Conservation (phyloP, 2,888 invertebrate species). For the Morpho helenor region DNA sequence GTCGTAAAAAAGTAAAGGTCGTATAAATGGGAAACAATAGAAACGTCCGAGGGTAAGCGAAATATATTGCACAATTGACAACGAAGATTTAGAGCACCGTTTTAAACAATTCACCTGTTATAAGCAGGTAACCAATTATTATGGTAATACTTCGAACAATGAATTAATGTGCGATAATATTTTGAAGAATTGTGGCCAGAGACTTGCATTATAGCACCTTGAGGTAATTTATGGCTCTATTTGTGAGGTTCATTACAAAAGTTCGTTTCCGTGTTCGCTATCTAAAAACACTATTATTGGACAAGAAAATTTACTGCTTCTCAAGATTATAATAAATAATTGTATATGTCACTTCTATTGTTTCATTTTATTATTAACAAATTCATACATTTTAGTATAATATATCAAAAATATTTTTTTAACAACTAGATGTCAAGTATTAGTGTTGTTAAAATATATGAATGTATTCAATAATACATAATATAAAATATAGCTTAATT, state of each 20-base stretch:
- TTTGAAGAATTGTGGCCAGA: constrained; percentile 71
- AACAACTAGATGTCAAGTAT: too few species aligned
- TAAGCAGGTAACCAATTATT: constrained; percentile 73
- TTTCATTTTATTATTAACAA: neutral
- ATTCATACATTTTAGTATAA: neutral
- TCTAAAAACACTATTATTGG: constrained; percentile 62
- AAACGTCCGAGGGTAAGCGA: constrained; percentile 26
- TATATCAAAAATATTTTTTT: too few species aligned
- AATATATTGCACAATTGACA: constrained; percentile 54
- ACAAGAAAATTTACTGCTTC: constrained; percentile 59
- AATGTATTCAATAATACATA: too few species aligned
- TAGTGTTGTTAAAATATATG: too few species aligned
- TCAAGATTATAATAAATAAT: constrained; percentile 18
- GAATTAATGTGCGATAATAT: constrained; percentile 58
- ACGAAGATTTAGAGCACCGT: constrained; percentile 42
- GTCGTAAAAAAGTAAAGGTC: constrained; percentile 47
- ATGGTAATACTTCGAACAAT: constrained; percentile 68
- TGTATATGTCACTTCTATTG: neutral
- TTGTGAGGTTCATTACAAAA: constrained; percentile 67
- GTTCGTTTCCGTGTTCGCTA: constrained; percentile 74
- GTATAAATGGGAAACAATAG: constrained; percentile 45
- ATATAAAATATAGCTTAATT: too few species aligned
- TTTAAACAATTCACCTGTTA: constrained; percentile 64
- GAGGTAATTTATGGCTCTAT: constrained; percentile 71
- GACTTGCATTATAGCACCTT: constrained; percentile 65